Evolutionary conservation across 2,888 invertebrate genomes (phyloP), one percentile per base, ranked within the genome.

Genomic region (Lasioglossum lativentre): DNA sequence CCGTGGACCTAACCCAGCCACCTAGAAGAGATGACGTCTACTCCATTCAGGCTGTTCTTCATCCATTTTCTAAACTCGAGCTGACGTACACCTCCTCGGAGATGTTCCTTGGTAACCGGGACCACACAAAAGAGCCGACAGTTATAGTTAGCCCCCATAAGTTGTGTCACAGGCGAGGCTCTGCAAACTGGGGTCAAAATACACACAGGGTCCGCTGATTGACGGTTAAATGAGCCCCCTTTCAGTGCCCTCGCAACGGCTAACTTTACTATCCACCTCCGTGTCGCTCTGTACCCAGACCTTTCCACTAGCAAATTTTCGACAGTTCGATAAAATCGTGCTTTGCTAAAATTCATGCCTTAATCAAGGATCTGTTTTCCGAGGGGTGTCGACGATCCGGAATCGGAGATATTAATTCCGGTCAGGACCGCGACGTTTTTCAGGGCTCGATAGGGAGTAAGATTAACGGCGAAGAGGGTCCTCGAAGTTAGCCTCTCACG

Each of bases 141-240:
- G 66, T 30, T 66, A 34, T 66, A 34, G 66, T 66, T 66, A 34
- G 34, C 19, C 34, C 30, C 66, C 66, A 66, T 66, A 30, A 66
- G 66, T 30, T 8, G 66, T 8, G 34, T 8, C 30, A 34, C 34
- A 30, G 66, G 30, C 66, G 30, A 34, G 34, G 66, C 66, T 34
- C 30, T 34, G 66, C 30, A 66, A 66, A 34, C 66, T 16, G 66
- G 34, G 66, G 66, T 66, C 66, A 66, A 34, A 66, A 66, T 34
- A 19, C 34, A 66, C 66, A 66, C 66, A 30, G 59, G 5, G 14
- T 59, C 27, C 19, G 34, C 30, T 66, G 66, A 66, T 66, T 34
- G 66, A 66, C 34, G 34, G 30, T 30, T 66, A 66, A 66, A 66
- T 34, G 66, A 66, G 66, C 66, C 66, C 34, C 66, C 34, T 66